Base-by-base conservation (phyloP, 2,888 invertebrate species). In the Zelleria hepariella region DNA sequence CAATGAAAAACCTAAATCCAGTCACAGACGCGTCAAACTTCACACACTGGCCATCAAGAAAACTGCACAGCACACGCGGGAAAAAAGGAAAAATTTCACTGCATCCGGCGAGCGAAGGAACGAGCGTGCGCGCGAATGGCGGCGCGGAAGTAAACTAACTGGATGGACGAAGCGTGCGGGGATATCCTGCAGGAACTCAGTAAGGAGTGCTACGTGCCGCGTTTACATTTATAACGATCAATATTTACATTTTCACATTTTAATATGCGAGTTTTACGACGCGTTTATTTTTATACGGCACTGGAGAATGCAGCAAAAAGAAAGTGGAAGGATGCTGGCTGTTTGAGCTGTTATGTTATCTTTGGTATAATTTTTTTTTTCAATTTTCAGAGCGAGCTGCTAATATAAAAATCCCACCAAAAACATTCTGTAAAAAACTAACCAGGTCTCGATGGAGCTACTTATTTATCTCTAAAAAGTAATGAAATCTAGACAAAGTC, bases 201-300 rank as follows among this genome's bases (percentile, higher is more conserved):
- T 56, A 21, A 51, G 51, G 49, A 49, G 23, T 18, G 27, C 72
- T 69, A 87, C 84, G 81, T 81, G 80, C 73, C 65, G 71, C 71
- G 75, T 75, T 77, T 77, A 73, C 76, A 70, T 76, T 82, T n/a
- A 86, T 79, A 77, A 74, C 70, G 81, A 87, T 87, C 87, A 84
- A 87, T 87, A 86, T 86, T 83, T 82, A 86, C 82, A 85, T 86
- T 76, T n/a, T 1, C 15, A 42, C 78, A 76, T 82, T 83, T 83
- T 85, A 83, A 83, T 83, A 84, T 84, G 78, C 78, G 75, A 77
- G 77, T 75, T 66, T 60, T 49, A 51, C 27, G 55, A 24, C 21
- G 55, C 26, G 18, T 32, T 32, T 55, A 55, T 32, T 53, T 25
- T n/a, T 25, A 25, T 24, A 10, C 20, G 51, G 51, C 26, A 32